Base-by-base conservation (phyloP, 1,140 invertebrate species). In the Zaprionus ghesquierei region DNA sequence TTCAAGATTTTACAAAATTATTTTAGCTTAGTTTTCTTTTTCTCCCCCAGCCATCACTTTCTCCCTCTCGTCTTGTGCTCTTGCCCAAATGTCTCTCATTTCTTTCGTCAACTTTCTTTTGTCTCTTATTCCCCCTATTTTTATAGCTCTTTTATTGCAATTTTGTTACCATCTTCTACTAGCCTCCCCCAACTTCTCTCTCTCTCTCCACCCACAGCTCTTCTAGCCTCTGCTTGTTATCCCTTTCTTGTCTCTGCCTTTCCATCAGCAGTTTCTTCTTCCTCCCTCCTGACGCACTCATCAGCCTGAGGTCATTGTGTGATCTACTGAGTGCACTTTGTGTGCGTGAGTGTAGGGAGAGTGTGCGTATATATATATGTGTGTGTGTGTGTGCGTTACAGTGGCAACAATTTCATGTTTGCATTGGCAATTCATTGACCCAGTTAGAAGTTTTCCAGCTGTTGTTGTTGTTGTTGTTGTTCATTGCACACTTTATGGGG, bases 341-440 rank as follows among this genome's bases (percentile, higher is more conserved):
- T 15, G 20, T 25, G 27, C 23, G 60, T 62, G 59, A 9, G 23
- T 63, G 61, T 27, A 12, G 2, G 27, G 5, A 8, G 44, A 1
- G 23, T 35, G 35, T 44, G 35, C 27, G 61, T 41, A 68, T 46
- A 46, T 65, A 54, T 54, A 18, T 18, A 20, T 56, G 38, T 56
- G 33, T 29, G 49, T 51, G 33, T 23, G 25, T 29, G 23, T 22
- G 33, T n/a, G 10, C 35, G 31, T 31, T n/a, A 25, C 50, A 41
- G 38, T 49, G 49, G 63, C 55, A 69, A 41, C 69, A 66, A 73
- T 87, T 72, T 69, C 68, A 86, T 87, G 75, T 86, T 87, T 87
- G 82, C 68, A 75, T 79, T 86, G 79, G 70, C 75, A 87, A 86
- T 87, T 76, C 78, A 64, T 82, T 79, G 84, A 76, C 82, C 82